Conservation (phyloP, 2,888 invertebrate genomes). For the Glomeris marginata region DNA sequence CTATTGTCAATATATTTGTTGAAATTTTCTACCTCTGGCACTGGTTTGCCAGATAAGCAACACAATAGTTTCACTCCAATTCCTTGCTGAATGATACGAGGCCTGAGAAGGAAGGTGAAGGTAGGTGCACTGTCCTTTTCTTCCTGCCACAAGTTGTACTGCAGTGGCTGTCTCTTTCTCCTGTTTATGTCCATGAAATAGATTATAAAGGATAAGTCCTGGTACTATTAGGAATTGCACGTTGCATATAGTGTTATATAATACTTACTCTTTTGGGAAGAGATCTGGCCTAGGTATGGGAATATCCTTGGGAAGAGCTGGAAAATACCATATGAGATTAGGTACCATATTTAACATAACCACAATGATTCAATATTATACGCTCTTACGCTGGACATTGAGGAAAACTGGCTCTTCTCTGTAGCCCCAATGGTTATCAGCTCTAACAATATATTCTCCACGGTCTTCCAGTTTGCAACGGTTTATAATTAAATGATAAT, state of each 20-base stretch:
- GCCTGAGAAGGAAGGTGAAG: slow-evolving; percentile 96
- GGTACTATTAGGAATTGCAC: not conserved
- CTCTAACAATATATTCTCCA: slow-evolving; percentile 92
- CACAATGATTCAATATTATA: not conserved
- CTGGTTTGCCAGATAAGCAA: slow-evolving; percentile 87
- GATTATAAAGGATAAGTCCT: not conserved
- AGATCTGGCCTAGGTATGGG: slow-evolving; percentile 50
- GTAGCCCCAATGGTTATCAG: slow-evolving; percentile 91
- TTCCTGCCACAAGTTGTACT: slow-evolving; percentile 75
- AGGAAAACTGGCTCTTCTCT: slow-evolving; percentile 92
- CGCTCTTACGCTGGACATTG: slow-evolving; percentile 77
- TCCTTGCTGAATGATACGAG: slow-evolving; percentile 92
- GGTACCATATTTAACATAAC: not conserved
- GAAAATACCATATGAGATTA: slow-evolving; percentile 14
- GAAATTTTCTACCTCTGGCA: slow-evolving; percentile 57
- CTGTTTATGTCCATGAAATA: not conserved
- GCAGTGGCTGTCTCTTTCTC: slow-evolving; percentile 62
- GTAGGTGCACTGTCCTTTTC: slow-evolving; percentile 83
- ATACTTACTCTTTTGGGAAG: slow-evolving; percentile 38
- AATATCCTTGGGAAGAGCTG: slow-evolving; percentile 58
- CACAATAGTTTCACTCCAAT: slow-evolving; percentile 90
- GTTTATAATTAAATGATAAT: slow-evolving; percentile 95
- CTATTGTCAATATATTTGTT: not conserved
- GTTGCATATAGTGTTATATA: too few relatives aligned
- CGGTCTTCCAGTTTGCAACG: slow-evolving; percentile 87